A percentile compares a stretch with the other conserved stretches of the same genome.
These are phyloP conservation scores for Drosophila hydei DNA, from an alignment of 1,140 invertebrate species.

Conservation along the genomic window DNA sequence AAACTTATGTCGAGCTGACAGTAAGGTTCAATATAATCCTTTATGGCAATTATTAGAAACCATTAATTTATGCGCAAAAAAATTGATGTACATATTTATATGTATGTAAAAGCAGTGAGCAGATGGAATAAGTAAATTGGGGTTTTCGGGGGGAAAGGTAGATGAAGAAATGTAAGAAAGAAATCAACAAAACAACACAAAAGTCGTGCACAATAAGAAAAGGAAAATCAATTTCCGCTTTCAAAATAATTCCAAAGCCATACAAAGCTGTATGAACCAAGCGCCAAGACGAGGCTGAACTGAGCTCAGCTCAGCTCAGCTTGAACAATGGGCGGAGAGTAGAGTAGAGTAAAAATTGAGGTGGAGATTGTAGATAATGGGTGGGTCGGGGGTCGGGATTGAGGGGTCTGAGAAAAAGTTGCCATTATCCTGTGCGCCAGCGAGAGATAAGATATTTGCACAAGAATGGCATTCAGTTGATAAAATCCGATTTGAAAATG, in stretches of 20 bases:
- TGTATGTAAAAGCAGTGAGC: slow-evolving; percentile 34
- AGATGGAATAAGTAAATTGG: neutral
- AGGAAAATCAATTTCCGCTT: slow-evolving; percentile 81
- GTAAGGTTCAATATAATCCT: too few species aligned
- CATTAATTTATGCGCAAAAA: too few species aligned
- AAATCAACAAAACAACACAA: slow-evolving; percentile 53
- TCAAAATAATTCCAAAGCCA: slow-evolving; percentile 80
- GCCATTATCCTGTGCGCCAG: slow-evolving; percentile 71
- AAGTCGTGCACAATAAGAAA: slow-evolving; percentile 74
- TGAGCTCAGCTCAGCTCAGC: slow-evolving; percentile 49
- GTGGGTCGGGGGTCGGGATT: slow-evolving; percentile 9
- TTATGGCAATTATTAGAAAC: too few species aligned
- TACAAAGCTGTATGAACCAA: slow-evolving; percentile 62
- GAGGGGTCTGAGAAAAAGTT: slow-evolving; percentile 55
- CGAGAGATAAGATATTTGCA: slow-evolving; percentile 79
- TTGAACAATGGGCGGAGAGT: slow-evolving; percentile 32
- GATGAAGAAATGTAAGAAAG: slow-evolving; percentile 48
- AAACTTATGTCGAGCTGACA: too few species aligned
- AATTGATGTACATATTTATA: slow-evolving; percentile 2
- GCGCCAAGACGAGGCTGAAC: slow-evolving; percentile 55
- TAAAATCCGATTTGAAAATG: slow-evolving; percentile 82
- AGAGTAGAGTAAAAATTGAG: neutral
- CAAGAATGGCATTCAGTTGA: slow-evolving; percentile 82
- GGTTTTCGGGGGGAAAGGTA: neutral
- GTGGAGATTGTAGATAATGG: slow-evolving; percentile 13